Base-by-base conservation (phyloP, 2,113 vertebrate genomes). In the Pristiophorus japonicus region DNA sequence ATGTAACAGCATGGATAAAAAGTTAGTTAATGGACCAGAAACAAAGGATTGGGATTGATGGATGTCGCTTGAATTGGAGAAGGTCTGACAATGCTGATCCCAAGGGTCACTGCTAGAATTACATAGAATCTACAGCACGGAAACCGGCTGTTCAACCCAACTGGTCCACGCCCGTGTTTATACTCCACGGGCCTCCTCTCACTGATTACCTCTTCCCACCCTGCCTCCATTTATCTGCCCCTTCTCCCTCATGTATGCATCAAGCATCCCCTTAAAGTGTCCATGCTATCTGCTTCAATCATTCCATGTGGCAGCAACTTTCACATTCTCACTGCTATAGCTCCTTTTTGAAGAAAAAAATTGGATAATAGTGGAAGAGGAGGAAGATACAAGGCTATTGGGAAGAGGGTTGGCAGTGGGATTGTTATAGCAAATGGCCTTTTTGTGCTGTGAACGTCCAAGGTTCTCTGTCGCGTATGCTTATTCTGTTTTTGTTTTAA, bases 171-270 rank as follows among this genome's bases (percentile, higher is more conserved):
- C 18, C n/a, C 18, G 34, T 78, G 11, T 75, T n/a, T 75, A 3
- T 34, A 38, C 11, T n/a, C 1, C 73, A 75, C 73, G 4, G 20
- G 38, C 78, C 78, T 42, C 16, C n/a, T 81, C 16, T 38, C 78
- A 81, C 20, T 78, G 75, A 18, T 78, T 18, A 38, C 75, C n/a
- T 34, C n/a, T 78, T 4, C 3, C 75, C 75, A 18, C 16, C 30
- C 8, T n/a, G 1, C 38, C n/a, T 16, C 18, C n/a, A 1, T 16
- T 6, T 0, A 4, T 4, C 5, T 0, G 2, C 22, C 59, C 18
- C 34, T 78, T 78, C 34, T 34, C 73, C 11, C 73, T 78, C 34
- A 78, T 3, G 10, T 78, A 78, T 38, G 73, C 73, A 78, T 78
- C 34, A 38, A n/a, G 73, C n/a, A 12, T n/a, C 34, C 70, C 27